Percentiles rank a stretch among this genome's conserved stretches.
phyloP scores from a whole-genome alignment of 2,797 vertebrate genomes.

The Chaunax sp. region DNA sequence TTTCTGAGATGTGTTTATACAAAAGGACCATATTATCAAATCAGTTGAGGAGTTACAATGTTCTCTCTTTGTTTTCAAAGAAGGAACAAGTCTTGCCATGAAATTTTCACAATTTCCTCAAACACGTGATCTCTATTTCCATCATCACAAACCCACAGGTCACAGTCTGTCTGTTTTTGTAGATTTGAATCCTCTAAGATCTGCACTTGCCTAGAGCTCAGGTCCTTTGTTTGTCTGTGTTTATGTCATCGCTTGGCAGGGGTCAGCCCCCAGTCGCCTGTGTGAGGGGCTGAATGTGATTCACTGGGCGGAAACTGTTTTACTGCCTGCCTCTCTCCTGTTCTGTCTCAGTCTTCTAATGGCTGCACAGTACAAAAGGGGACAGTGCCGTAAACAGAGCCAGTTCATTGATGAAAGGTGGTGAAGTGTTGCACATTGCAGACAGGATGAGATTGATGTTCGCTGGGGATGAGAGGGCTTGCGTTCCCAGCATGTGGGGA shows the following conservation, averaged over 20 bases:
- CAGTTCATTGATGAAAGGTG: slow-evolving; percentile 71
- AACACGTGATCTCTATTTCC: slow-evolving; percentile 6
- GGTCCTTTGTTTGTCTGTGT: slow-evolving; percentile 78
- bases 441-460: slow-evolving; percentile 67
- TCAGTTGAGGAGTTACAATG: background rate
- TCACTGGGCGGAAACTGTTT: slow-evolving; percentile 83
- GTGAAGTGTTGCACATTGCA: slow-evolving; percentile 63
- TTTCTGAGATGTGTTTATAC: slow-evolving; percentile 36
- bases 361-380: slow-evolving; percentile 71
- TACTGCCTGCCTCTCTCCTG: slow-evolving; percentile 74
- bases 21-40: slow-evolving; percentile 6
- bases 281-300: slow-evolving; percentile 80
- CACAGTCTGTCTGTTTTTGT: slow-evolving; percentile 32
- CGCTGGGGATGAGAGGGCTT: slow-evolving; percentile 49
- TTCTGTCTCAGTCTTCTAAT: slow-evolving; percentile 71
- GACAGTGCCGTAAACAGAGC: slow-evolving; percentile 72
- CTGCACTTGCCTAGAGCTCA: slow-evolving; percentile 56
- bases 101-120: slow-evolving; percentile 2
- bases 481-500: slow-evolving; percentile 40
- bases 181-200: slow-evolving; percentile 50
- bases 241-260: slow-evolving; percentile 81
- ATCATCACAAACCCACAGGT: slow-evolving; percentile 20
- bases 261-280: slow-evolving; percentile 75
- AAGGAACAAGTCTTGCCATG: slow-evolving; percentile 18
- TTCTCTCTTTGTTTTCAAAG: slow-evolving; percentile 27